Conservation (phyloP, 2,113 vertebrate genomes). For the Eurystomus gularis region DNA sequence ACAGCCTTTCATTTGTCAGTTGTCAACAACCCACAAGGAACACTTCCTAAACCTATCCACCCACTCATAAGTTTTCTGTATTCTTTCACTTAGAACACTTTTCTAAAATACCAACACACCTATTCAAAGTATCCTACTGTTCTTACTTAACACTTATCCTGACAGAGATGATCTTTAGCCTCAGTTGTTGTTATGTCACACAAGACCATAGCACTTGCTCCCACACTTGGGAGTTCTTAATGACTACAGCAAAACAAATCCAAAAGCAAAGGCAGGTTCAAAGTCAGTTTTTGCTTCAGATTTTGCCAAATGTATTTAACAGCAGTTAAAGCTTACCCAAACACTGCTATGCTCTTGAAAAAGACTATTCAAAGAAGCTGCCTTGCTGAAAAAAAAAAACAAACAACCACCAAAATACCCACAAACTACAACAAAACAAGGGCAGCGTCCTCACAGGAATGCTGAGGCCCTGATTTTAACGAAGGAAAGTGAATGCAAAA, state of each 20-base stretch:
- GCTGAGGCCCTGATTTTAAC: not conserved
- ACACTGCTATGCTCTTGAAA: not conserved
- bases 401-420: not conserved
- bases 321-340: not conserved
- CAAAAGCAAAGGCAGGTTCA: not conserved
- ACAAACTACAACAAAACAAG: not conserved
- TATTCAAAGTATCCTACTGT: not conserved
- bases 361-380: rapidly evolving
- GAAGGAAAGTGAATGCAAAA: not conserved
- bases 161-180: not conserved
- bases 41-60: not conserved
- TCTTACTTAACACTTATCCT: not conserved
- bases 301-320: not conserved
- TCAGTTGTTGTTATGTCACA: not conserved
- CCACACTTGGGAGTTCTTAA: not conserved
- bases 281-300: not conserved
- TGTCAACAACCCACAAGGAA: not conserved
- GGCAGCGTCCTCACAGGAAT: not conserved
- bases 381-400: not conserved
- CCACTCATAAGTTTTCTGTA: not conserved
- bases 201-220: not conserved
- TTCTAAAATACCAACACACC: not conserved
- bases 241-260: not conserved
- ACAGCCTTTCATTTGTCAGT: not conserved
- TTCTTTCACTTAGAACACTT: not conserved